Base-by-base conservation (phyloP, 2,797 vertebrate genomes). In the Spinus olivaceus region DNA sequence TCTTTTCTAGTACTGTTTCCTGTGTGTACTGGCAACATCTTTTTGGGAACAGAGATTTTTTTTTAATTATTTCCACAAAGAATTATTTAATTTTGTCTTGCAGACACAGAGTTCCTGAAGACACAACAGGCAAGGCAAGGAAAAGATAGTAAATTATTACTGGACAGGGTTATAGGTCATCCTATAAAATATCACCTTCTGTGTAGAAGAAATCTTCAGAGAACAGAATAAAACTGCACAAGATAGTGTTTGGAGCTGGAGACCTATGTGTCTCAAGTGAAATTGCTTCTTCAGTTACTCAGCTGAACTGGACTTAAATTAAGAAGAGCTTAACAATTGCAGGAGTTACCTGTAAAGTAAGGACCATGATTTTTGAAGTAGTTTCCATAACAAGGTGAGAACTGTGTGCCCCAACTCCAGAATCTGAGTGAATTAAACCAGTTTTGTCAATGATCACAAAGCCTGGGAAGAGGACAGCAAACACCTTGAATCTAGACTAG, bases 61-160 rank as follows among this genome's bases (percentile, higher is more conserved):
- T 74, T 39, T 63, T 65, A 71, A 54, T 84, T 77, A 65, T 86
- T 84, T 92, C 39, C 39, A 47, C 59, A 66, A 82, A 81, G 30
- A 71, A 53, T 54, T 84, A 37, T 89, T 91, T 78, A 28, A 50
- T 85, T 91, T 78, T 82, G 22, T 93, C 60, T 81, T 80, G 33
- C 44, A 77, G 44, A 77, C 37, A 32, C 12, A n/a, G 41, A 47
- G 9, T 41, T 86, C 56, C 49, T 70, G 30, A 22, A 69, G 53
- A 86, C 66, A 85, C 33, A 70, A 66, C 23, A 53, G 37, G 23
- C 66, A 70, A 91, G n/a, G n/a, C 14, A 42, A 77, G 41, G 60
- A 89, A 96, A 91, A 91, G 37, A 65, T 82, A 91, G 80, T 92
- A 92, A 94, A 81, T 14, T 85, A 7, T 46, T 82, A 27, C 24